Conservation (phyloP, 1,140 invertebrate genomes). For the Conus ventricosus region DNA sequence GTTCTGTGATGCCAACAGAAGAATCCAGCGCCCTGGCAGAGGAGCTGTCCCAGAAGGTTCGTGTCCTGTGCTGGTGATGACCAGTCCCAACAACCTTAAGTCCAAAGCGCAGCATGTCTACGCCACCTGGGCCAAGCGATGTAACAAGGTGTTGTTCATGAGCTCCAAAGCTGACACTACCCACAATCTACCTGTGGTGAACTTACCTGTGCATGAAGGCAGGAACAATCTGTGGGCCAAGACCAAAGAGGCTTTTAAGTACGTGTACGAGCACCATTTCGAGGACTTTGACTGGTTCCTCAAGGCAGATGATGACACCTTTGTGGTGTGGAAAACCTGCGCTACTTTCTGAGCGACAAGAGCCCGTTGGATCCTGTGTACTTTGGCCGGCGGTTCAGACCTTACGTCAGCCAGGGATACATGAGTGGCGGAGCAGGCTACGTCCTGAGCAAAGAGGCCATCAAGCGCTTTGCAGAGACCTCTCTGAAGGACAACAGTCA, state of each 20-base stretch:
- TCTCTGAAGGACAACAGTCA: slow-evolving; percentile 78
- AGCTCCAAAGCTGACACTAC: slow-evolving; percentile 53
- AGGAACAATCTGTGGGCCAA: slow-evolving; percentile 58
- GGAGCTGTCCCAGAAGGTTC: slow-evolving; percentile 79
- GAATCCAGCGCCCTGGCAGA: slow-evolving; percentile 79
- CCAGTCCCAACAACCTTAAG: slow-evolving; percentile 90
- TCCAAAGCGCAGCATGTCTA: slow-evolving; percentile 94
- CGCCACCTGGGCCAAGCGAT: slow-evolving; percentile 95
- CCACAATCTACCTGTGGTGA: slow-evolving; percentile 55
- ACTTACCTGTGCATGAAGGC: slow-evolving; percentile 55
- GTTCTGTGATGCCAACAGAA: background rate
- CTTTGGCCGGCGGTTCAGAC: slow-evolving; percentile 73
- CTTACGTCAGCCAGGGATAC: slow-evolving; percentile 65
- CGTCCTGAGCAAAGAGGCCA: slow-evolving; percentile 83
- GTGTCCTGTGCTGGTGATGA: slow-evolving; percentile 97
- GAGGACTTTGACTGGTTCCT: slow-evolving; percentile 69
- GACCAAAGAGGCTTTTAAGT: slow-evolving; percentile 84
- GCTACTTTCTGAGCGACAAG: slow-evolving; percentile 62
- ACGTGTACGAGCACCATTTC: slow-evolving; percentile 71
- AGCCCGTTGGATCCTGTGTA: slow-evolving; percentile 62
- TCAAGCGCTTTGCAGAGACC: slow-evolving; percentile 51
- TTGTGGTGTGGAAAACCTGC: slow-evolving; percentile 78
- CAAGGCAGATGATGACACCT: slow-evolving; percentile 83
- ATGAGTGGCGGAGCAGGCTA: slow-evolving; percentile 81
- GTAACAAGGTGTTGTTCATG: slow-evolving; percentile 80